Percentiles rank a stretch among this genome's conserved stretches.
These are phyloP conservation scores for Hybos culiciformis DNA, from an alignment of 2,888 invertebrate species.

Conservation along the genomic window DNA sequence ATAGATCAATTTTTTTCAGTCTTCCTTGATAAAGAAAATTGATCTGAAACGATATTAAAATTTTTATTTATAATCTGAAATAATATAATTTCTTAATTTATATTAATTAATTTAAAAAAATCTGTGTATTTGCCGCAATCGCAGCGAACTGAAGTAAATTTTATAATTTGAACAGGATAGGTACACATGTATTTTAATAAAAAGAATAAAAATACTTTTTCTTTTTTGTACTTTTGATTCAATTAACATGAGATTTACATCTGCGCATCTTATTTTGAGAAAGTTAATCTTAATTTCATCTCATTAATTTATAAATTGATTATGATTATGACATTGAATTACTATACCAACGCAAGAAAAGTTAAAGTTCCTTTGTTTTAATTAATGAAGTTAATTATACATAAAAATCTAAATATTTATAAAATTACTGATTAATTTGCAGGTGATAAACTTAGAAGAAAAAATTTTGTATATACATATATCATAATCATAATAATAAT, in stretches of 20 bases:
- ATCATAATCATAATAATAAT: not conserved
- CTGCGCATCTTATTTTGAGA: too few species aligned
- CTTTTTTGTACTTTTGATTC: not conserved
- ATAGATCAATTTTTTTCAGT: conserved; percentile 33
- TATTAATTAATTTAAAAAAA: not conserved
- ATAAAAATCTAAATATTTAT: not conserved
- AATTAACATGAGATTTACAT: too few species aligned
- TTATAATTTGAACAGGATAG: too few species aligned
- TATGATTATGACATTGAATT: too few species aligned
- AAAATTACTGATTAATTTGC: not conserved
- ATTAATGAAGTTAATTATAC: too few species aligned
- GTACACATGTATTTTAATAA: too few species aligned
- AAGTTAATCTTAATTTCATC: too few species aligned
- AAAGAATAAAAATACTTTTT: not conserved
- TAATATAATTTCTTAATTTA: not conserved
- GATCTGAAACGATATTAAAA: conserved; percentile 23
- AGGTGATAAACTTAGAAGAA: not conserved
- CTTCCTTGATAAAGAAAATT: conserved; percentile 33
- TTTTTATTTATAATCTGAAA: not conserved
- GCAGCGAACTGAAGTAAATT: too few species aligned
- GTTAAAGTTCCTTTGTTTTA: too few species aligned
- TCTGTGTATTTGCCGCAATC: not conserved
- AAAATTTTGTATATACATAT: not conserved
- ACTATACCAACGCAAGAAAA: too few species aligned
- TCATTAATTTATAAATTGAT: too few species aligned